Conservation (phyloP, 2,888 invertebrate genomes). For the Alviniconcha strummeri region DNA sequence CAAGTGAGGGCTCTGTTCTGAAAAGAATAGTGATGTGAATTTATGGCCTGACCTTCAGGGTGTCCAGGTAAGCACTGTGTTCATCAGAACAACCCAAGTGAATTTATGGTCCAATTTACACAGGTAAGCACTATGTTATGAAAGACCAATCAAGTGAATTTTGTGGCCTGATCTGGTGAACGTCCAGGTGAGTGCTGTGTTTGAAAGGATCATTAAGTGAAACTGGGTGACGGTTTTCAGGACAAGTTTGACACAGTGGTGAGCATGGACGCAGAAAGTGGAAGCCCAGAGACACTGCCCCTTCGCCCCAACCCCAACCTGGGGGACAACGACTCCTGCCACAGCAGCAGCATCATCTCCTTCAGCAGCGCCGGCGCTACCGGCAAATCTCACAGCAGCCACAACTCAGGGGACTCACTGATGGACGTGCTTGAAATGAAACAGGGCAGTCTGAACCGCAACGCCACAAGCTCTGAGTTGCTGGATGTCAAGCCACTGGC, state of each 20-base stretch:
- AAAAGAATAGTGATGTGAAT: too few species aligned
- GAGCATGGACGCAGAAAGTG: constrained; percentile 19
- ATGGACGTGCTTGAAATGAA: constrained; percentile 46
- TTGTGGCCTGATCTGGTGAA: too few species aligned
- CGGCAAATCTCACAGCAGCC: constrained; percentile 50
- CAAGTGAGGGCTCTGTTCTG: too few species aligned
- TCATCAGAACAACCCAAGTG: too few species aligned
- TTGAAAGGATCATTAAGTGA: neutral
- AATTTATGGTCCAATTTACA: too few species aligned
- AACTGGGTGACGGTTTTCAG: neutral
- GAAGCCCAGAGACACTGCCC: constrained; percentile 19
- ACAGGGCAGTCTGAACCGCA: constrained; percentile 41
- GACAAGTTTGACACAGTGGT: constrained; percentile 29
- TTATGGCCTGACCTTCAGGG: too few species aligned
- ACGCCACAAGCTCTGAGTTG: constrained; percentile 44
- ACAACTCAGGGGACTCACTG: constrained; percentile 56
- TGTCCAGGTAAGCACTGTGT: too few species aligned
- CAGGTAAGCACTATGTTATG: too few species aligned
- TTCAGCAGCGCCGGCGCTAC: constrained; percentile 53
- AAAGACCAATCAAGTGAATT: too few species aligned
- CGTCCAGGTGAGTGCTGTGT: too few species aligned
- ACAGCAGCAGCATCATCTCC: constrained; percentile 36
- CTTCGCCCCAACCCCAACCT: constrained; percentile 3
- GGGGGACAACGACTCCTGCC: constrained; percentile 27
- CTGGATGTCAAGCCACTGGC: constrained; percentile 43